Evolutionary conservation across 2,888 invertebrate species (phyloP).

Genomic region (Monochamus alternatus): DNA sequence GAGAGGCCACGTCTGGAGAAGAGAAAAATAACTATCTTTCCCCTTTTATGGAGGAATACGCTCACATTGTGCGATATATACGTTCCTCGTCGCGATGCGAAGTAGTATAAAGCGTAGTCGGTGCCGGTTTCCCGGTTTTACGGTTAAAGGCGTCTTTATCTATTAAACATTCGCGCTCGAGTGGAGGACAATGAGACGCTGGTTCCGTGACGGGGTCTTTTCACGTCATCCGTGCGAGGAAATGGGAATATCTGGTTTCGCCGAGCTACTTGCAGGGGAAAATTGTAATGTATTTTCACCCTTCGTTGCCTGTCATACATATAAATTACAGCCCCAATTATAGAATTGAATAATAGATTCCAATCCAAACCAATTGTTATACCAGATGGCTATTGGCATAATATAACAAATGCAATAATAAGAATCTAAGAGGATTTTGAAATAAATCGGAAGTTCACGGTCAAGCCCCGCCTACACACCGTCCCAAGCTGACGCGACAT

Average conservation of each 20-base stretch:
- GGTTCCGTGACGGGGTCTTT: constrained; percentile 48
- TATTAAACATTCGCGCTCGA: constrained; percentile 54
- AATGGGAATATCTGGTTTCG: constrained; percentile 19
- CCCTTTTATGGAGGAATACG: constrained; percentile 30
- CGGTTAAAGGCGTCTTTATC: constrained; percentile 51
- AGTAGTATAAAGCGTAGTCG: constrained; percentile 30
- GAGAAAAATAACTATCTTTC: constrained; percentile 32
- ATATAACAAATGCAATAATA: no score
- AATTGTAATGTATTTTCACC: neutral
- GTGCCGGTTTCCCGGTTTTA: constrained; percentile 49
- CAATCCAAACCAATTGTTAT: no score
- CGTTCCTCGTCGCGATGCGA: constrained; percentile 36
- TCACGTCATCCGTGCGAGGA: constrained; percentile 42
- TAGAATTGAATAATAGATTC: no score
- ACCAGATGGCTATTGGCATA: no score
- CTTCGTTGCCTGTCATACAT: no score
- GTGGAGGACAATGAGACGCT: constrained; percentile 51
- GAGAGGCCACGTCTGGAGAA: neutral
- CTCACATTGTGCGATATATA: constrained; percentile 41
- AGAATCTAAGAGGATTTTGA: no score
- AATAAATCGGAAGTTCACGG: no score
- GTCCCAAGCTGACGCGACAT: neutral
- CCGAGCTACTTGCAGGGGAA: neutral
- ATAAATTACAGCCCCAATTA: no score
- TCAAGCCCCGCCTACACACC: neutral